Percentiles rank a stretch among this genome's conserved stretches.
phyloP scores from a whole-genome alignment of 1,140 invertebrate genomes.

The Pantala flavescens region DNA sequence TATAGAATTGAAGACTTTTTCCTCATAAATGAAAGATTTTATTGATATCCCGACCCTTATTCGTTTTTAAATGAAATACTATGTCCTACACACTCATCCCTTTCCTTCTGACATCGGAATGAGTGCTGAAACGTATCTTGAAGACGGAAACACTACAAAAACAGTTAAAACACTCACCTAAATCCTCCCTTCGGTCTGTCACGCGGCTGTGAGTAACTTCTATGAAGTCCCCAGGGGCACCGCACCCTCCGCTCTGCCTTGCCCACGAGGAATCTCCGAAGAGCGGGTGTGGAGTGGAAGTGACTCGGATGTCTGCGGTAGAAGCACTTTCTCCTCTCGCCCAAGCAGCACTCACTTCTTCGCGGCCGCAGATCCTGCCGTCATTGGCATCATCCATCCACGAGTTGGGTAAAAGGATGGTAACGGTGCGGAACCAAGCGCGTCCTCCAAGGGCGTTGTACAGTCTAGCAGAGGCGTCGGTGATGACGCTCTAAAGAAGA shows the following conservation, averaged over 20 bases:
- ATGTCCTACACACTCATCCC: no score
- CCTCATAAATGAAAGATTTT: no score
- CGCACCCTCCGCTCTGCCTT: constrained; percentile 47
- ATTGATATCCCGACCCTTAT: no score
- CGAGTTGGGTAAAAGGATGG: constrained; percentile 40
- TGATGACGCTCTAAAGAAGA: constrained; percentile 36
- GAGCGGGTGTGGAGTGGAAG: constrained; percentile 36
- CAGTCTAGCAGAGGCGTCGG: constrained; percentile 39
- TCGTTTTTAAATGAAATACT: no score
- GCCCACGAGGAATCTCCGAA: constrained; percentile 43
- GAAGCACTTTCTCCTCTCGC: constrained; percentile 34
- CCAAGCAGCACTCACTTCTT: constrained; percentile 27
- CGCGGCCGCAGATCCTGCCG: constrained; percentile 33
- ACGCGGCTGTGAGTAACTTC: constrained; percentile 37
- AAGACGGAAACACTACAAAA: no score
- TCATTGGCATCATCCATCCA: constrained; percentile 33
- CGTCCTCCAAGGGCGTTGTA: constrained; percentile 42
- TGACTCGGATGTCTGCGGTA: constrained; percentile 40
- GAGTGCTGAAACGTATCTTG: no score
- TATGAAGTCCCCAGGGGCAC: constrained; percentile 46
- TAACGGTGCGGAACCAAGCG: constrained; percentile 40
- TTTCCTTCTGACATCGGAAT: no score
- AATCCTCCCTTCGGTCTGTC: constrained; percentile 26
- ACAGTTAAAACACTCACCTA: constrained; percentile 26
- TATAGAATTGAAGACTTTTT: no score